Conservation (phyloP, 1,140 invertebrate species). For the Nasonia giraulti region DNA sequence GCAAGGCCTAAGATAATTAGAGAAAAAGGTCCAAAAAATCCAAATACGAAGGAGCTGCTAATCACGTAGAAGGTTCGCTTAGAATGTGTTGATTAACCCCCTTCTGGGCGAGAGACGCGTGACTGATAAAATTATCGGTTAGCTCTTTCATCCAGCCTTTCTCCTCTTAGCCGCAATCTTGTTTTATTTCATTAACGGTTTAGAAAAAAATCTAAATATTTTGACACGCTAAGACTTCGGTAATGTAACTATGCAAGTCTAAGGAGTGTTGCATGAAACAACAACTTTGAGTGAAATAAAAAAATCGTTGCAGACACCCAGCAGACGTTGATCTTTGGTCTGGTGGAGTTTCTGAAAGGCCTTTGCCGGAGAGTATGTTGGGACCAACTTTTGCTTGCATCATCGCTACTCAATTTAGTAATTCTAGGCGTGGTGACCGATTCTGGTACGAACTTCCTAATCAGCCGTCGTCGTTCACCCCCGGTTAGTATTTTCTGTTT, state of each 20-base stretch:
- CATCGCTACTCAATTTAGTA: conserved; percentile 96
- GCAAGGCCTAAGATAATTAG: background rate
- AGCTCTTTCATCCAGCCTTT: background rate
- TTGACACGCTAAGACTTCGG: too few relatives aligned
- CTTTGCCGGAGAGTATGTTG: conserved; percentile 90
- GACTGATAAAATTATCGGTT: background rate
- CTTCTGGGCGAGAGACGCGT: background rate
- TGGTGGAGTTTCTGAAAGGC: conserved; percentile 92
- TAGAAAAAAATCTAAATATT: too few relatives aligned
- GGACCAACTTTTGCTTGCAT: conserved; percentile 97
- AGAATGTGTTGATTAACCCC: background rate
- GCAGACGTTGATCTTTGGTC: conserved; percentile 94
- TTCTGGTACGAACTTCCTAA: conserved; percentile 97
- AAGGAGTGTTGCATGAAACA: conserved; percentile 24
- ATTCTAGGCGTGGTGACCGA: conserved; percentile 91
- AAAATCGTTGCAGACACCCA: conserved; percentile 78
- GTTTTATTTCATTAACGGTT: too few relatives aligned
- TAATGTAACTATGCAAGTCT: too few relatives aligned
- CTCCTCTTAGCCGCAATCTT: too few relatives aligned
- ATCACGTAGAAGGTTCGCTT: background rate
- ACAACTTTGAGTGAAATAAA: background rate
- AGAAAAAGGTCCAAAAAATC: background rate
- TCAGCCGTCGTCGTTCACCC: conserved; percentile 93
- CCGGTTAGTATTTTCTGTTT: conserved; percentile 68
- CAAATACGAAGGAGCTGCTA: background rate